Evolutionary conservation across 1,140 invertebrate species (phyloP), one percentile per base, ranked within the genome.

Genomic region (Gonatopus flavifemur): DNA sequence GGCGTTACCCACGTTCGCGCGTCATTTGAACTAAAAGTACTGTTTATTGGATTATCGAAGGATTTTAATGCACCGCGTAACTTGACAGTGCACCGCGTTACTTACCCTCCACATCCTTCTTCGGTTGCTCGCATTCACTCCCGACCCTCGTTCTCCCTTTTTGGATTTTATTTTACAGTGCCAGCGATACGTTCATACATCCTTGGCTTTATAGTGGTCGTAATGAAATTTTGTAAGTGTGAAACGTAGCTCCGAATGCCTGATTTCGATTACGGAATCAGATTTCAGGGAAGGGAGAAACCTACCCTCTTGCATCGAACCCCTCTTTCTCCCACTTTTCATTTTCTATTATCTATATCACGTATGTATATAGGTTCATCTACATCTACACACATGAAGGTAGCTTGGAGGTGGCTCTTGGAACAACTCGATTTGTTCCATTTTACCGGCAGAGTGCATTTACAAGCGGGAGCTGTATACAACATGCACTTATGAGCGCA

Each of bases 1-100:
- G n/a, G n/a, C n/a, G n/a, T n/a, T n/a, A n/a, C n/a, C n/a, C n/a
- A n/a, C n/a, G 40, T 15, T 7, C 51, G 25, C 18, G 51, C 18
- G 54, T 54, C 52, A 62, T 67, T 67, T 57, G 39, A 39, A 54
- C 47, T 39, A 40, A 66, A 65, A 67, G 57, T 63, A 60, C 61
- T 67, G 63, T 53, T 64, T 68, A 67, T 67, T 62, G 53, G 49
- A 64, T 69, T 67, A 66, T 62, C 47, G 60, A 52, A 39, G 36
- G 51, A 62, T 53, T 58, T 65, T 61, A 63, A 64, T 64, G 51
- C 49, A 62, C 41, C 30, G 42, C 32, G 38, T 24, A 28, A 22
- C 33, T n/a, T n/a, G n/a, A n/a, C n/a, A n/a, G n/a, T n/a, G n/a
- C n/a, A n/a, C n/a, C n/a, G n/a, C n/a, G n/a, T n/a, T n/a, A n/a